Evolutionary conservation across 2,888 invertebrate genomes (phyloP), one percentile per base, ranked within the genome.

Genomic region (Cephus pygmeus): DNA sequence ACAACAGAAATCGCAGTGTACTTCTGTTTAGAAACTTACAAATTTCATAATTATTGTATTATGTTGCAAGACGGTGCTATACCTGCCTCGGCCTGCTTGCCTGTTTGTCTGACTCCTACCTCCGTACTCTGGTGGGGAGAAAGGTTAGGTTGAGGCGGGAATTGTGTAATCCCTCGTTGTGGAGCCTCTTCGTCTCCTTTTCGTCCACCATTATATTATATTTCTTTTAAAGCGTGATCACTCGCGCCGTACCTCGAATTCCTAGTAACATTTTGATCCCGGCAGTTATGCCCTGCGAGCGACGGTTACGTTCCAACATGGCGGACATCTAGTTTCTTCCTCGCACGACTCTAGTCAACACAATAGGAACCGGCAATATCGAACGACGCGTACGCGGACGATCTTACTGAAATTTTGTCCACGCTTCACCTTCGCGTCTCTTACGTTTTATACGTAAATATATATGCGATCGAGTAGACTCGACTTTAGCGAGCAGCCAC

Each of bases 21-120:
- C 81, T 82, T 82, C 83, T 85, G 84, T 90, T 91, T 90, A 88
- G 90, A 91, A 91, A 91, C 89, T 90, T 85, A 89, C 89, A 86
- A 91, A 91, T 91, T 91, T 91, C 90, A 91, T 91, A 91, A 91
- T 91, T 91, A 89, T 91, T 86, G 88, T 89, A 88, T 88, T 88
- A 88, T 90, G 89, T 89, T 86, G 90, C 87, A 90, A 91, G 88
- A 88, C 85, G 83, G 78, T 84, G 85, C 81, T 83, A 85, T 83
- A 85, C 82, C 84, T 73, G 77, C 69, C 40, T 79, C 73, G 78
- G 79, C 79, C 75, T 75, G 69, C 80, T 80, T 82, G 81, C 81
- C 80, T 83, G 82, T 68, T 15, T 71, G 76, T 78, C 82, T 81
- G 84, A 84, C 86, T 85, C 86, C 84, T 85, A 83, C 86, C 83